Evolutionary conservation across 1,140 invertebrate species (phyloP), one percentile per base, ranked within the genome.

Genomic region (Drosophila lacteicornis): DNA sequence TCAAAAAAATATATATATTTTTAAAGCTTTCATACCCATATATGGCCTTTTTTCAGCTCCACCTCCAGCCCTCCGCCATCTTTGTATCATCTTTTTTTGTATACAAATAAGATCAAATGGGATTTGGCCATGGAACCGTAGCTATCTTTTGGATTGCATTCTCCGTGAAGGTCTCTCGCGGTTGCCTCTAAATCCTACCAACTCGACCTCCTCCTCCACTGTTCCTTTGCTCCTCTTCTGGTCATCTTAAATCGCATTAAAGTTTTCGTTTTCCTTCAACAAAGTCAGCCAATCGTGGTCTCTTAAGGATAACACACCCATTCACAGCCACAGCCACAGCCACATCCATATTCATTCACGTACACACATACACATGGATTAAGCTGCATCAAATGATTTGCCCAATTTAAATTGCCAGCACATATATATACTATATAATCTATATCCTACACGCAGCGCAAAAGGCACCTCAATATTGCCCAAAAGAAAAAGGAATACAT

Each of bases 301-400:
- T 43, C 36, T 66, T 45, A 45, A 27, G 66, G 40, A 69, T 68
- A 53, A 38, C 62, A 53, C 40, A 33, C 38, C 62, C 66, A 47
- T 30, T 13, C 13, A 22, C 55, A 25, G 7, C 27, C 42, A 27
- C 45, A 27, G 17, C 47, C 38, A 27, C 47, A 27, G 15, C 27
- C 22, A 22, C 45, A 22, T 2, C 36, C 38, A 61, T 50, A 27
- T 57, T 43, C 55, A 57, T 43, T 38, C 59, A 62, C 30, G n/a
- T 47, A 36, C 58, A 22, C 58, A 73, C 46, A 55, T 61, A 46
- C 49, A 42, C 27, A 50, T 56, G 75, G 62, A 33, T 69, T 78
- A 78, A 79, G 59, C 66, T 78, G 67, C 76, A 63, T 66, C 71
- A 78, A 70, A 78, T 70, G 75, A 78, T 78, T 78, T 71, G 55